Evolutionary conservation across 2,888 invertebrate genomes (phyloP).

Genomic region (Agonopterix arenella): DNA sequence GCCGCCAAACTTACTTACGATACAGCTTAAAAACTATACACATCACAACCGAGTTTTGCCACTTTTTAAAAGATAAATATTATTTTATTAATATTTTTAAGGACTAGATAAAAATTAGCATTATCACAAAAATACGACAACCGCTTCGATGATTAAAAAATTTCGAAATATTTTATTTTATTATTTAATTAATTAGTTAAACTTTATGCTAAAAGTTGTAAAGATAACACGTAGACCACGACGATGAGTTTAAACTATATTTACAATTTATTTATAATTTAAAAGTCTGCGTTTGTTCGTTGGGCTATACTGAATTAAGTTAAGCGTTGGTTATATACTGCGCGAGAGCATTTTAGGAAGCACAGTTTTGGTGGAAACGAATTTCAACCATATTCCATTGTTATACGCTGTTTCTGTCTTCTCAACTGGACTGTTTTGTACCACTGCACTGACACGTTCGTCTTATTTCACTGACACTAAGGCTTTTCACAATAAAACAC

Average conservation of each 20-base stretch:
- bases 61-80: slow-evolving; percentile 43
- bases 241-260: slow-evolving; percentile 28
- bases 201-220: slow-evolving; percentile 16
- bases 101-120: slow-evolving; percentile 25
- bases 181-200: slow-evolving; percentile 15
- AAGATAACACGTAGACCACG: slow-evolving; percentile 56
- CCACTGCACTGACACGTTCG: slow-evolving; percentile 63
- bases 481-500: slow-evolving; percentile 61
- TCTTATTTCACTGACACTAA: slow-evolving; percentile 43
- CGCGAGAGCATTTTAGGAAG: slow-evolving; percentile 56
- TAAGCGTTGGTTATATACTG: slow-evolving; percentile 42
- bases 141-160: slow-evolving; percentile 71
- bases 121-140: slow-evolving; percentile 77
- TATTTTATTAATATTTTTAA: slow-evolving; percentile 8
- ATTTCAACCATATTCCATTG: slow-evolving; percentile 75
- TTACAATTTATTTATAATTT: slow-evolving; percentile 36
- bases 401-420: slow-evolving; percentile 48
- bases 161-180: slow-evolving; percentile 45
- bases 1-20: slow-evolving; percentile 45
- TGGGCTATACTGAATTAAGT: slow-evolving; percentile 15
- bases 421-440: slow-evolving; percentile 58
- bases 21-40: slow-evolving; percentile 63
- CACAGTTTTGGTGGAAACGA: slow-evolving; percentile 51
- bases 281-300: slow-evolving; percentile 10
- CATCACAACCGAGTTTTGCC: slow-evolving; percentile 76